Percentiles rank a stretch among this genome's conserved stretches.
Conservation (phyloP, 64 coral and sea anemone genomes). For the Pocillopora damicornis region DNA sequence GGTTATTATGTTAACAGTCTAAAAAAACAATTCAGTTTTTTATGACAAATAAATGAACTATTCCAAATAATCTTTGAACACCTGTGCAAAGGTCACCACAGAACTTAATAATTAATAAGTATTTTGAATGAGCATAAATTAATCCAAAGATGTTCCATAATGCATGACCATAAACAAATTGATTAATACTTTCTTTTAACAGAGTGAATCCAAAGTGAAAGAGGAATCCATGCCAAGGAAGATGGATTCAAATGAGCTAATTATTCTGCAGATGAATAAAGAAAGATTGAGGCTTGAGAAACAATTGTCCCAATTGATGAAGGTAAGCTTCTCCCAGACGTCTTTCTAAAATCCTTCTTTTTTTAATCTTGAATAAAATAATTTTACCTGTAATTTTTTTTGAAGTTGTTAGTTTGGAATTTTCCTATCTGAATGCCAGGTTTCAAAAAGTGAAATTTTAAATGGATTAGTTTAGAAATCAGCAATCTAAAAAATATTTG, state of each 20-base stretch:
- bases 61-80: background rate
- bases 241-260: slow-evolving; percentile 51
- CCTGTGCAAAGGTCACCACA: background rate
- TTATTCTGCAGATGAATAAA: slow-evolving; percentile 90
- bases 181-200: background rate
- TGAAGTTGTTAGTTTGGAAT: too few relatives aligned
- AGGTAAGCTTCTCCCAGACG: slow-evolving; percentile 26
- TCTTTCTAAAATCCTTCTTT: background rate
- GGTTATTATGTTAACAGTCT: background rate
- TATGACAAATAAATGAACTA: background rate
- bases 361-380: too few relatives aligned
- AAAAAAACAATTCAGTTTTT: background rate
- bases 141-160: background rate
- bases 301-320: slow-evolving; percentile 49
- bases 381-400: too few relatives aligned
- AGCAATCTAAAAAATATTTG: too few relatives aligned
- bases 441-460: too few relatives aligned
- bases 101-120: slow-evolving; percentile 7
- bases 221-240: slow-evolving; percentile 30
- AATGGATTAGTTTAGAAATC: too few relatives aligned
- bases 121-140: background rate
- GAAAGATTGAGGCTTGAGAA: slow-evolving; percentile 74
- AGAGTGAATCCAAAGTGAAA: slow-evolving; percentile 20
- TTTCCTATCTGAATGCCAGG: too few relatives aligned
- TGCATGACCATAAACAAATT: background rate